phyloP scores from a whole-genome alignment of 2,113 vertebrate species.

The Poicephalus meyeri region DNA sequence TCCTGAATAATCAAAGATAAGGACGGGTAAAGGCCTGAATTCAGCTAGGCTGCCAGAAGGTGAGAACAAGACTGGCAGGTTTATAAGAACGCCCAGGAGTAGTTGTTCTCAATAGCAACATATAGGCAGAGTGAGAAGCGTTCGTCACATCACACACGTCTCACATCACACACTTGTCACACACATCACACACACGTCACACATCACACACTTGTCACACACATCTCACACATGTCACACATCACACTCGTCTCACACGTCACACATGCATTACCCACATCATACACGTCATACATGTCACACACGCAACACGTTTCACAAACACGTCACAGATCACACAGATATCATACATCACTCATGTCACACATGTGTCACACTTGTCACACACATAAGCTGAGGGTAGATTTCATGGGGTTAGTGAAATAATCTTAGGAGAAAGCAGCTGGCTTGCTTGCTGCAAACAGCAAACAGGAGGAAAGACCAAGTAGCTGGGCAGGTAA shows the following conservation, averaged over 20 bases:
- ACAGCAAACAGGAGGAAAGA: not conserved
- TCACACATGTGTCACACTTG: too few relatives aligned
- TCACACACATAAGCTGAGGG: not conserved
- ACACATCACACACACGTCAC: too few relatives aligned
- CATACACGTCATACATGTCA: too few relatives aligned
- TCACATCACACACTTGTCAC: too few relatives aligned
- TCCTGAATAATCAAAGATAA: not conserved
- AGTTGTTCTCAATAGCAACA: not conserved
- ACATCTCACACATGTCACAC: too few relatives aligned
- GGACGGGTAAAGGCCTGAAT: not conserved
- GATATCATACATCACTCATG: too few relatives aligned
- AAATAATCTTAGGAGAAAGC: constrained; percentile 19
- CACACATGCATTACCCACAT: too few relatives aligned
- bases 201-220: too few relatives aligned
- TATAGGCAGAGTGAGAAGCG: not conserved
- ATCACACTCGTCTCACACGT: too few relatives aligned
- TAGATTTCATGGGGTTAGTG: not conserved
- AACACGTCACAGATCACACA: too few relatives aligned
- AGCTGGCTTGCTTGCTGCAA: not conserved
- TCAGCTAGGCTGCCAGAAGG: not conserved
- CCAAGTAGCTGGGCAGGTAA: not conserved
- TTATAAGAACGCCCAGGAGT: not conserved
- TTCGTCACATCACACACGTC: not conserved
- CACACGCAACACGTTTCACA: too few relatives aligned
- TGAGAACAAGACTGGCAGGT: not conserved